Evolutionary conservation across 1,140 invertebrate genomes (phyloP), one percentile per base, ranked within the genome.

Genomic region (Chlorops oryzae): DNA sequence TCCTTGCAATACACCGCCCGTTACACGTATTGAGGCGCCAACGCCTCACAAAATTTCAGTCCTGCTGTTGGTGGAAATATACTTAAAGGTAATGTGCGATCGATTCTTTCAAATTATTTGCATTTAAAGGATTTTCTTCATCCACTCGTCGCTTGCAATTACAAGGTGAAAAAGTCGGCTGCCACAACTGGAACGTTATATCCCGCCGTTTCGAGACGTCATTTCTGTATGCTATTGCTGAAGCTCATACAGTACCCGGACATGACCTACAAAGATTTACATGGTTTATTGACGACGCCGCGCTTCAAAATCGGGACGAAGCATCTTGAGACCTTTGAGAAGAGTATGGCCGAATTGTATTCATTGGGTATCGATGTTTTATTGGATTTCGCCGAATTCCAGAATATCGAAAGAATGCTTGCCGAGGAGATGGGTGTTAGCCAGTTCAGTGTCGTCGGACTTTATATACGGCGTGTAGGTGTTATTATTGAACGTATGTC

Each of bases 401-500:
- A 67, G 17, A 66, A 65, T 39, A 62, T 65, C 13, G 64, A 63
- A 10, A 62, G 60, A 9, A 47, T 72, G 24, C 56, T 70, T 5
- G 59, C 63, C 6, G 65, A 69, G 23, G 53, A 62, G 15, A 59
- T 58, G 13, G 68, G 65, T 12, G 59, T 79, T 13, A 76, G 74
- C 50, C 75, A 75, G 55, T 77, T 73, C 62, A 77, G 75, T 15
- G 74, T 82, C 68, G 67, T 77, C 73, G 85, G 85, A 20, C 65
- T 90, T 50, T 92, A 90, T 72, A 76, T 92, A 47, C 78, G 90
- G 53, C 77, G 88, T 60, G 85, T 91, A 63, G 80, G 86, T 47
- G 73, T 92, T 2, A 81, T 85, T 47, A 84, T 92, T 69, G 86
- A 92, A 59, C 89, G 86, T 66, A 72, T 92, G 34, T 81, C 83